Conservation (phyloP, 2,797 vertebrate genomes). For the Tympanoctomys barrerae region DNA sequence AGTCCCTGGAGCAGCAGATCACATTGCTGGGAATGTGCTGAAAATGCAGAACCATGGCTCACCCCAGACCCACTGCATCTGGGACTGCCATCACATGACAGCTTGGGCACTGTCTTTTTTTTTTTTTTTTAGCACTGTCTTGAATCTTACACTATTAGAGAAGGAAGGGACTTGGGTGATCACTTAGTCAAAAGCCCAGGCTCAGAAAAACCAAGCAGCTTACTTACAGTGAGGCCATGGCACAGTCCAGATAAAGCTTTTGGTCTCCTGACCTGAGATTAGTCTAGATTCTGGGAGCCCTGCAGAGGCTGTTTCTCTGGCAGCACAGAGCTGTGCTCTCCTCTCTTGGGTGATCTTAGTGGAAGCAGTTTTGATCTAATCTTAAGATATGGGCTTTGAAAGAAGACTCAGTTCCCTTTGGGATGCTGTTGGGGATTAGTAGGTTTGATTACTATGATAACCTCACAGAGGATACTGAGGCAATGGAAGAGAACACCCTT, state of each 20-base stretch:
- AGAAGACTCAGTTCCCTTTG: background rate
- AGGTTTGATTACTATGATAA: background rate
- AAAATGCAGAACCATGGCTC: background rate
- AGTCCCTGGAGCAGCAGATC: background rate
- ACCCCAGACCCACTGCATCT: background rate
- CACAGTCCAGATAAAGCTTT: background rate
- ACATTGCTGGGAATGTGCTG: background rate
- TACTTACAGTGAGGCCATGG: background rate
- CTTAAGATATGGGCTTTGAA: background rate
- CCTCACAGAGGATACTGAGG: background rate
- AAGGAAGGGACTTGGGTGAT: background rate
- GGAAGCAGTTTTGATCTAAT: background rate
- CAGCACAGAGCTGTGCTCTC: background rate
- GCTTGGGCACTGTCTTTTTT: background rate
- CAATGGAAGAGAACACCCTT: background rate
- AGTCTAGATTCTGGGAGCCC: background rate
- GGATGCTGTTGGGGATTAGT: background rate
- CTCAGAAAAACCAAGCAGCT: background rate
- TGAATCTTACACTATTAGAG: background rate
- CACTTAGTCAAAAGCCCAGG: background rate
- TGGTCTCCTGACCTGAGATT: background rate
- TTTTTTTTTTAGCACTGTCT: background rate
- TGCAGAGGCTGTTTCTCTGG: background rate
- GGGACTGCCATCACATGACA: background rate
- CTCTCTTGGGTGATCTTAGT: background rate